phyloP scores from a whole-genome alignment of 64 coral and sea anemone genomes.

The Acropora tenuis region DNA sequence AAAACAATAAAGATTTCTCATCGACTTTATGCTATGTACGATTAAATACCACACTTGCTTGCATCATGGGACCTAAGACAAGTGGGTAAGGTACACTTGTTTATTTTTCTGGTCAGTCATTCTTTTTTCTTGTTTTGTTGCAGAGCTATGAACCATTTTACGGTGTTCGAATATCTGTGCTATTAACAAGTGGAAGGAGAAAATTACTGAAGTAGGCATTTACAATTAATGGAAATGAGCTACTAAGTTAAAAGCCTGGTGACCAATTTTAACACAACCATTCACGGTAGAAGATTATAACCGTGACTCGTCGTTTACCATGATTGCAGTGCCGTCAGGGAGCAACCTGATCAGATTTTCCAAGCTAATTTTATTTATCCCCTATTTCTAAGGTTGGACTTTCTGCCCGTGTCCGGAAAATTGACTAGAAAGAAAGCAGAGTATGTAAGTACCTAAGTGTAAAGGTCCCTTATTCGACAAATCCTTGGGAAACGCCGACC shows the following conservation, averaged over 20 bases:
- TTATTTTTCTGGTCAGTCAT: neutral
- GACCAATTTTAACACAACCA: too few relatives aligned
- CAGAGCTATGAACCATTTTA: conserved; percentile 36
- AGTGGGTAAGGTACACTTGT: too few relatives aligned
- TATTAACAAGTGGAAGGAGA: conserved; percentile 30
- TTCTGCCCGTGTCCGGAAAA: conserved; percentile 23
- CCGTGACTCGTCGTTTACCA: too few relatives aligned
- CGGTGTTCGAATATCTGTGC: conserved; percentile 32
- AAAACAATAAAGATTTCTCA: too few relatives aligned
- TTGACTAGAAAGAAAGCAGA: conserved; percentile 22
- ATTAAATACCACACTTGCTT: too few relatives aligned
- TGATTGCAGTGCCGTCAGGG: too few relatives aligned
- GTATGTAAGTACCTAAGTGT: conserved; percentile 2
- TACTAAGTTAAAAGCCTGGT: too few relatives aligned
- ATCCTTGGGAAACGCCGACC: neutral
- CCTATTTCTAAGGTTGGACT: neutral
- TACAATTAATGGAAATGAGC: too few relatives aligned
- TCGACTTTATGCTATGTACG: too few relatives aligned
- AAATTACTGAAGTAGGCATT: conserved; percentile 16
- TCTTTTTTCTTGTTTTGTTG: neutral
- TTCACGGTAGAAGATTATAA: too few relatives aligned
- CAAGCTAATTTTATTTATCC: neutral
- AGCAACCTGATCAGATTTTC: neutral
- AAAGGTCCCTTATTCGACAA: neutral
- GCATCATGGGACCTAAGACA: too few relatives aligned